Evolutionary conservation across 2,113 vertebrate genomes (phyloP).

Genomic region (Periophthalmus modestus): DNA sequence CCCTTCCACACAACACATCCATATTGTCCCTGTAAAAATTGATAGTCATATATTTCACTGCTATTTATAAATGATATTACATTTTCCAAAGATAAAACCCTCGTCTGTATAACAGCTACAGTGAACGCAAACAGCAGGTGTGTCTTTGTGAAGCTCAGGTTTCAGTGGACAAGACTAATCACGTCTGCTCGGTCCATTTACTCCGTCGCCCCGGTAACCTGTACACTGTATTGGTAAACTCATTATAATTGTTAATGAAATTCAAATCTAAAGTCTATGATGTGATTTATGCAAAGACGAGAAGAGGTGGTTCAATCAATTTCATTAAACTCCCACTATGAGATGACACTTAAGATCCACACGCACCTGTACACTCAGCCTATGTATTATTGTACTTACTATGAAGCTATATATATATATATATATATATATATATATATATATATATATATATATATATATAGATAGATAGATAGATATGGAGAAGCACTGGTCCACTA

Average conservation of each 20-base stretch:
- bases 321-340: slow-evolving; percentile 10
- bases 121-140: slow-evolving; percentile 21
- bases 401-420: no score
- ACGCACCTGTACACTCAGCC: no score
- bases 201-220: slow-evolving; percentile 31
- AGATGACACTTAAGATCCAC: slow-evolving; percentile 15
- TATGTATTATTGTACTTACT: no score
- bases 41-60: no score
- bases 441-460: no score
- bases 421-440: no score
- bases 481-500: no score
- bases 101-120: not conserved
- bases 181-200: slow-evolving; percentile 39
- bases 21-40: no score
- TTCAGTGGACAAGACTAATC: slow-evolving; percentile 15
- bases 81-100: no score
- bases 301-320: slow-evolving; percentile 40
- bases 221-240: slow-evolving; percentile 18
- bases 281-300: slow-evolving; percentile 29
- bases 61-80: no score
- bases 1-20: no score
- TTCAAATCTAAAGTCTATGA: slow-evolving; percentile 54
- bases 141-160: slow-evolving; percentile 18
- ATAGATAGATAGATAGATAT: no score
- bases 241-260: slow-evolving; percentile 23